Base-by-base conservation (phyloP, 2,113 vertebrate genomes). In the Lathamus discolor region DNA sequence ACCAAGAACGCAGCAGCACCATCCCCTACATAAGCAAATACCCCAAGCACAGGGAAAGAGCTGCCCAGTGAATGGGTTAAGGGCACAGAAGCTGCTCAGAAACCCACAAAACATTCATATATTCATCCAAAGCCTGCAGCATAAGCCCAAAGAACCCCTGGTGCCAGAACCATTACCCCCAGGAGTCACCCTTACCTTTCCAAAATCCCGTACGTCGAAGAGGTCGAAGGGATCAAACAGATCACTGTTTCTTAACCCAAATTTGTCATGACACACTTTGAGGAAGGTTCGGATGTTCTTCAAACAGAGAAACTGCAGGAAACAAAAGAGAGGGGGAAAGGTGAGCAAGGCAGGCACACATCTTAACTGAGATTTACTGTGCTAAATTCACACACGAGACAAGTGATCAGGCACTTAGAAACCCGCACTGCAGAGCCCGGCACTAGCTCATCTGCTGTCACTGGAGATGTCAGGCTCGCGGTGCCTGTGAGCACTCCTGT, bases 231-330 rank as follows among this genome's bases (percentile, higher is more conserved):
- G 99, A 94, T 99, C 99, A 6, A 99, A 99, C 12, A 99, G 98
- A 85, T 99, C 99, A 0, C 99, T 99, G 98, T 98, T 99, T 51
- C 99, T 97, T 33, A 99, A 96, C 29, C 98, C 99, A 3, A 99
- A 99, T 85, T 99, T 99, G 93, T 99, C 99, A 0, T 99, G 99
- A 82, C 99, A 99, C 75, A 99, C 99, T 94, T 99, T 99, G 1
- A 99, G 98, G 97, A 99, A 99, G 4, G 99, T 99, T 41, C 99
- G 97, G 89, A 99, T 99, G 95, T 99, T 99, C 98, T 99, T 99
- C 98, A 99, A 39, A 44, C 99, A 99, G 83, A 99, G 98, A 84
- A 99, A 99, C 99, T 99, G 95, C 4, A 39, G 62, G 19, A 39
- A 62, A 39, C 83, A 83, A 63, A 73, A 68, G 6, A 37, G 37